These are phyloP conservation scores for Oopsacas minuta DNA, from an alignment of 37 sponge, comb jelly and placozoan species.

Conservation along the genomic window DNA sequence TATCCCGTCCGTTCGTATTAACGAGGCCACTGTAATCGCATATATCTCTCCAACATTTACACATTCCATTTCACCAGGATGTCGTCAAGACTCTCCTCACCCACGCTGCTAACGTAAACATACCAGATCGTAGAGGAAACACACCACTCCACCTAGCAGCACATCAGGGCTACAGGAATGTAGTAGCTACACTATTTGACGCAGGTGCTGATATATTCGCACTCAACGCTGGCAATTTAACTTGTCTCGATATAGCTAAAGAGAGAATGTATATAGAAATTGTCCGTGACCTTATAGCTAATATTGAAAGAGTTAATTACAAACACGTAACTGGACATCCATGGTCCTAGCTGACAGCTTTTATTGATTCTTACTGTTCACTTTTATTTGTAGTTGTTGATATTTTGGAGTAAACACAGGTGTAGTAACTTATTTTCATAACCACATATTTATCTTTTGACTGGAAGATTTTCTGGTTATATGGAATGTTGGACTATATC, in stretches of 20 bases:
- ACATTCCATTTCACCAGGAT: neutral
- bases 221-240: neutral
- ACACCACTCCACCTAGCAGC: neutral
- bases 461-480: no score
- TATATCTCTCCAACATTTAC: no score
- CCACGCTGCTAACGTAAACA: neutral
- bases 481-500: no score
- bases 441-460: no score
- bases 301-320: neutral
- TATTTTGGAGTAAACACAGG: no score
- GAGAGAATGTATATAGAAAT: conserved; percentile 7
- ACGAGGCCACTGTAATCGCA: neutral
- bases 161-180: conserved; percentile 18
- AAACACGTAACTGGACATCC: neutral
- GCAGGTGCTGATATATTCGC: neutral
- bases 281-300: neutral
- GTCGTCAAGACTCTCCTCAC: conserved; percentile 15
- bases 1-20: neutral
- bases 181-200: neutral
- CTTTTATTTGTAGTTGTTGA: no score
- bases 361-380: no score
- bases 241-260: neutral
- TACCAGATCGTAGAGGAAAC: conserved; percentile 10
- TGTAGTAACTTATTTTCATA: no score
- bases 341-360: neutral